Percentiles rank a stretch among this genome's conserved stretches.
Evolutionary conservation across 2,113 vertebrate species (phyloP).

Genomic region (Microcebus tavaratra): DNA sequence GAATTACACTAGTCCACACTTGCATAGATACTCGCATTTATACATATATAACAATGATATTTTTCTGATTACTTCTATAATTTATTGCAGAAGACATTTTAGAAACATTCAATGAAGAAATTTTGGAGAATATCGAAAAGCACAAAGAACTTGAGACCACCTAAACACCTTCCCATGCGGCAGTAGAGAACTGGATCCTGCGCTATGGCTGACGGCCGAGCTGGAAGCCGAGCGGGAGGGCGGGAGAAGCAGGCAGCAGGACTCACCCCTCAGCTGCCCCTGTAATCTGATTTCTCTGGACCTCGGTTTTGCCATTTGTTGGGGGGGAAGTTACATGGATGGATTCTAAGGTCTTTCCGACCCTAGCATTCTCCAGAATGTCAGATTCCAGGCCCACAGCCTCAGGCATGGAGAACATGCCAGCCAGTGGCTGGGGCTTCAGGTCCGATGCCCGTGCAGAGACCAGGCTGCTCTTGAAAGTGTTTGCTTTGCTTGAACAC

Average conservation of each 20-base stretch:
- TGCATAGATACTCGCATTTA: background rate
- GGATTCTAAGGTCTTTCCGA: background rate
- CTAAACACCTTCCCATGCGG: background rate
- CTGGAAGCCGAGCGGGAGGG: rapidly evolving
- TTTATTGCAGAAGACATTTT: background rate
- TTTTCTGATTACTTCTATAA: background rate
- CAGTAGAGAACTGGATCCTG: rapidly evolving
- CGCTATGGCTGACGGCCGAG: background rate
- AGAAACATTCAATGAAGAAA: background rate
- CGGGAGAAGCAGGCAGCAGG: no score
- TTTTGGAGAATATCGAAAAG: background rate
- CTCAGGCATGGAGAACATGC: background rate
- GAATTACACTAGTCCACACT: background rate
- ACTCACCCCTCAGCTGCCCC: background rate
- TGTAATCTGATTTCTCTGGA: background rate
- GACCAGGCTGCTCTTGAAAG: background rate
- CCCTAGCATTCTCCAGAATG: background rate
- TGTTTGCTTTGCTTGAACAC: background rate
- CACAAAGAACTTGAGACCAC: background rate
- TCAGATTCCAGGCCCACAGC: background rate
- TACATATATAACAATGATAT: background rate
- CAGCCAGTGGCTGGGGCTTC: background rate
- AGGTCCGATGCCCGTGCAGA: background rate
- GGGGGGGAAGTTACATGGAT: no score
- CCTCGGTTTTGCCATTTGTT: background rate